Conservation (phyloP, 2,113 vertebrate species). For the Condylura cristata region DNA sequence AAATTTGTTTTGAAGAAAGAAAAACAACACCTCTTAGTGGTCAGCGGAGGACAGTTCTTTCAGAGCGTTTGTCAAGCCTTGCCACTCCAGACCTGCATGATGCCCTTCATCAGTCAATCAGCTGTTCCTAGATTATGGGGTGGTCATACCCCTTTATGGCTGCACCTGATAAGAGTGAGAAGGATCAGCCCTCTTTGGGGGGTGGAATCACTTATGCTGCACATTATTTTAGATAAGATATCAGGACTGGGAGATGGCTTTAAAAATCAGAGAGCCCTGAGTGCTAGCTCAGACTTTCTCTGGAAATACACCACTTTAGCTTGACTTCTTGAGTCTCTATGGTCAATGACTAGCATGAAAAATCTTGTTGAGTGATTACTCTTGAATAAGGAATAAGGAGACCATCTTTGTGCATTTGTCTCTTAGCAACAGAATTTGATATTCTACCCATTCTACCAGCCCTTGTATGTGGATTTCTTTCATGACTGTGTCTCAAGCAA, state of each 20-base stretch:
- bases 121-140: not conserved
- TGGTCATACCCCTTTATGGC: not conserved
- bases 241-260: not conserved
- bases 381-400: not conserved
- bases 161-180: not conserved
- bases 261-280: not conserved
- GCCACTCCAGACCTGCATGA: not conserved
- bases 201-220: not conserved
- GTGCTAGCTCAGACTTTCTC: not conserved
- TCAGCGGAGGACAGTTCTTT: fast-evolving
- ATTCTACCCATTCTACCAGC: not conserved
- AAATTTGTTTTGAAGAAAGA: not conserved
- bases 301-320: not conserved
- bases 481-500: too few species aligned
- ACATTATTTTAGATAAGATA: not conserved
- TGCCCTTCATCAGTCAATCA: not conserved
- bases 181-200: not conserved
- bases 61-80: not conserved
- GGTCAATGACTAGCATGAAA: not conserved
- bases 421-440: constrained; percentile 41
- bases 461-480: too few species aligned
- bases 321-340: not conserved
- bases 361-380: not conserved
- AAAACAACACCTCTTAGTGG: not conserved
- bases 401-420: constrained; percentile 5